Evolutionary conservation across 2,888 invertebrate genomes (phyloP), one percentile per base, ranked within the genome.

Genomic region (Amaurobius ferox): DNA sequence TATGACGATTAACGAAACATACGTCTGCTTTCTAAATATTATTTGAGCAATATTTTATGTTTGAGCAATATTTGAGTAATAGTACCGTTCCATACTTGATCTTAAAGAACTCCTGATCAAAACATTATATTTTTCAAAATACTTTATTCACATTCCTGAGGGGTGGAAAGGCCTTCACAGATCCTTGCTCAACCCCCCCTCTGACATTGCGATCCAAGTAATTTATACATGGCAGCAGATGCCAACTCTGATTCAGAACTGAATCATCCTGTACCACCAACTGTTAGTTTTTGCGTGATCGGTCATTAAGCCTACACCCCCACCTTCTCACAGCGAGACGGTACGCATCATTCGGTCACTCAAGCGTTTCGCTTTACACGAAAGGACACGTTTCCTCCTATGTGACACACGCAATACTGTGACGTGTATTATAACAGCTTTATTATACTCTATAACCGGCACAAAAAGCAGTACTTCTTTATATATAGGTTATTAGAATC

Each of bases 301-400:
- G 13, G 44, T 76, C 66, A 76, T 79, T 48, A 81, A 81, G 67
- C 74, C 70, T 68, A 55, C 61, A 16, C 70, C 74, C 74, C 73
- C 61, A 16, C 70, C 62, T 73, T 44, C 35, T 61, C 19, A 55
- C 74, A 72, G 70, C 32, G 28, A 66, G 39, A 39, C 44, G 32
- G 35, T 29, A 44, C 62, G 61, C 81, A 74, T 81, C 81, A 73
- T 81, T 81, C 70, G 81, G 81, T 81, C 81, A 81, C 48, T 74
- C 81, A 74, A 68, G 81, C 74, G 74, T 76, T 28, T 2, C 61
- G 61, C 76, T 74, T 68, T 61, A 40, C 67, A 62, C 66, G 67
- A 29, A 64, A 32, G 28, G 44, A 72, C 72, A 79, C 72, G 79
- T 70, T 80, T 61, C 39, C 19, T 61, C 16, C 32, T 6, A 39